Conservation (phyloP, 2,888 invertebrate genomes). For the Patella depressa region DNA sequence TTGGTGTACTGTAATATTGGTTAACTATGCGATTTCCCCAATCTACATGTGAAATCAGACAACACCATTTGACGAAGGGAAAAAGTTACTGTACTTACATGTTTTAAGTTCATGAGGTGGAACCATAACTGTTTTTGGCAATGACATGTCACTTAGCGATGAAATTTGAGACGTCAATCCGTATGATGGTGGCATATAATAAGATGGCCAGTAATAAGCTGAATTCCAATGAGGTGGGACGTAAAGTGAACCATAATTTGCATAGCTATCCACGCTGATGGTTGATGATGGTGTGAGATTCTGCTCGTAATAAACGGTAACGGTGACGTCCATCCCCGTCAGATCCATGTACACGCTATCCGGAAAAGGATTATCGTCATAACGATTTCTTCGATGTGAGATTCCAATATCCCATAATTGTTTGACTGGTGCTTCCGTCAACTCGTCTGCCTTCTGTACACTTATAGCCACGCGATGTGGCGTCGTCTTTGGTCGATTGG, state of each 20-base stretch:
- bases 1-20: no score
- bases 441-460: background rate
- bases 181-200: constrained; percentile 41
- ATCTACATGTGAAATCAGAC: no score
- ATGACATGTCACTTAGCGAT: constrained; percentile 48
- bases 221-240: constrained; percentile 11
- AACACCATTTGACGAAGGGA: no score
- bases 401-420: constrained; percentile 60
- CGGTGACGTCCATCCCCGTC: constrained; percentile 63
- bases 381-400: constrained; percentile 37
- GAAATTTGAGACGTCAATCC: constrained; percentile 48
- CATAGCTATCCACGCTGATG: constrained; percentile 32
- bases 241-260: constrained; percentile 10
- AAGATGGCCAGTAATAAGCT: constrained; percentile 36
- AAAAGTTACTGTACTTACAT: constrained; percentile 54
- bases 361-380: constrained; percentile 39
- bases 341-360: constrained; percentile 65
- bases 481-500: background rate
- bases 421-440: background rate
- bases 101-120: constrained; percentile 62
- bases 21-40: no score
- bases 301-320: constrained; percentile 64
- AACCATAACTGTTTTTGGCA: constrained; percentile 61
- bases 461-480: background rate
- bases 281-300: constrained; percentile 41